phyloP scores from a whole-genome alignment of 2,888 invertebrate species.

The Troides helena region DNA sequence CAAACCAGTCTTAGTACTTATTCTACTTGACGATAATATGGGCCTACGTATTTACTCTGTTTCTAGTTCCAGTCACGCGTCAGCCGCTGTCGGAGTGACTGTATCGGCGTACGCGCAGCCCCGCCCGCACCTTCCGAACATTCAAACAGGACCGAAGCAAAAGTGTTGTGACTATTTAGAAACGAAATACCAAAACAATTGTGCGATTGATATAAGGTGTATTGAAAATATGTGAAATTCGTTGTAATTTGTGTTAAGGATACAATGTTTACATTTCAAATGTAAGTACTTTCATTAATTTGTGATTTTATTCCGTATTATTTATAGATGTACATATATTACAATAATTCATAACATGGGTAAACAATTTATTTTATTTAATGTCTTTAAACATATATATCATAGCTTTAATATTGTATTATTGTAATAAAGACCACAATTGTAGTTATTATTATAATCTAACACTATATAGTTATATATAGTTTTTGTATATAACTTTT shows the following conservation, averaged over 20 bases:
- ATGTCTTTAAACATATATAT: too few species aligned
- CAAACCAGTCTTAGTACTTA: slow-evolving; percentile 63
- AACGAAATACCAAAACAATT: slow-evolving; percentile 45
- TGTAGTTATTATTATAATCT: too few species aligned
- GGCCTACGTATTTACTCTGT: slow-evolving; percentile 41
- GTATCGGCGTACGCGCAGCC: slow-evolving; percentile 46
- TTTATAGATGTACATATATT: too few species aligned
- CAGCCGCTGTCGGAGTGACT: slow-evolving; percentile 60
- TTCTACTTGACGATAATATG: slow-evolving; percentile 45
- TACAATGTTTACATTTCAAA: slow-evolving; percentile 59
- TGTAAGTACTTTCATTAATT: slow-evolving; percentile 41
- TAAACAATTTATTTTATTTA: too few species aligned
- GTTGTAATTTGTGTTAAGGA: slow-evolving; percentile 32
- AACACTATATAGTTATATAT: too few species aligned
- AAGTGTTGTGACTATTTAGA: slow-evolving; percentile 50
- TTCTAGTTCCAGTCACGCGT: slow-evolving; percentile 46
- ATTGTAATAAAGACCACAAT: too few species aligned
- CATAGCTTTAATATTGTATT: too few species aligned
- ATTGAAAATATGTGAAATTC: slow-evolving; percentile 60
- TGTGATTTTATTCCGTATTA: neutral
- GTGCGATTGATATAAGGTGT: slow-evolving; percentile 48
- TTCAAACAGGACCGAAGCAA: slow-evolving; percentile 41
- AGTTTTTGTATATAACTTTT: neutral
- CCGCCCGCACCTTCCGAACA: slow-evolving; percentile 49
- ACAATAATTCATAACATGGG: too few species aligned